Conservation (phyloP, 2,888 invertebrate species). For the Pachymerium ferrugineum region DNA sequence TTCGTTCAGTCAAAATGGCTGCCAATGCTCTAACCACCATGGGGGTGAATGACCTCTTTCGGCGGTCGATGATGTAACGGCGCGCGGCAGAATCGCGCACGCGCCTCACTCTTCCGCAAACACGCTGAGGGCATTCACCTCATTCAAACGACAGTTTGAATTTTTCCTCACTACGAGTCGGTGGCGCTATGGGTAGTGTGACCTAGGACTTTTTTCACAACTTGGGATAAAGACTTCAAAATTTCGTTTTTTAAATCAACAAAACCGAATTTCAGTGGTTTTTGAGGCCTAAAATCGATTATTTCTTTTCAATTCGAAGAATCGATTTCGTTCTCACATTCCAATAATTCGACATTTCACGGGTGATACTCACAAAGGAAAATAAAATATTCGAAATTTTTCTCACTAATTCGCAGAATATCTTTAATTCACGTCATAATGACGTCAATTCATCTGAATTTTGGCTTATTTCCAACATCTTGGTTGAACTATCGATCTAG, state of each 20-base stretch:
- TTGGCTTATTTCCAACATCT: background rate
- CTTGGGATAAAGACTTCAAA: no score
- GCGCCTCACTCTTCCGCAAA: conserved; percentile 25
- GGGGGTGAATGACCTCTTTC: conserved; percentile 20
- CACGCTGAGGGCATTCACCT: conserved; percentile 22
- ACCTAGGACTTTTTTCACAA: background rate
- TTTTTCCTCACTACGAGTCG: background rate
- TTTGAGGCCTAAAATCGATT: no score
- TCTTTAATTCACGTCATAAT: conserved; percentile 3
- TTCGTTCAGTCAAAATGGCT: conserved; percentile 11
- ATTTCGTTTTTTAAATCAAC: no score
- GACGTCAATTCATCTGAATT: background rate
- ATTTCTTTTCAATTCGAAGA: no score
- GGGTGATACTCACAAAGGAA: no score
- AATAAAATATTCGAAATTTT: background rate
- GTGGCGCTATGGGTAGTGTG: background rate
- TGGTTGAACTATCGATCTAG: conserved; percentile 17
- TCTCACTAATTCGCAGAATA: no score
- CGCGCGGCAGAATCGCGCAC: conserved; percentile 23
- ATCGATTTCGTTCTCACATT: no score
- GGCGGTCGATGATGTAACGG: conserved; percentile 27
- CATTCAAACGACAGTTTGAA: background rate
- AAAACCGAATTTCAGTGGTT: no score
- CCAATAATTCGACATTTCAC: no score
- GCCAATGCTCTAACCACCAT: background rate